Evolutionary conservation across 2,888 invertebrate species (phyloP), one percentile per base, ranked within the genome.

Genomic region (Gisinianus flammeolus): DNA sequence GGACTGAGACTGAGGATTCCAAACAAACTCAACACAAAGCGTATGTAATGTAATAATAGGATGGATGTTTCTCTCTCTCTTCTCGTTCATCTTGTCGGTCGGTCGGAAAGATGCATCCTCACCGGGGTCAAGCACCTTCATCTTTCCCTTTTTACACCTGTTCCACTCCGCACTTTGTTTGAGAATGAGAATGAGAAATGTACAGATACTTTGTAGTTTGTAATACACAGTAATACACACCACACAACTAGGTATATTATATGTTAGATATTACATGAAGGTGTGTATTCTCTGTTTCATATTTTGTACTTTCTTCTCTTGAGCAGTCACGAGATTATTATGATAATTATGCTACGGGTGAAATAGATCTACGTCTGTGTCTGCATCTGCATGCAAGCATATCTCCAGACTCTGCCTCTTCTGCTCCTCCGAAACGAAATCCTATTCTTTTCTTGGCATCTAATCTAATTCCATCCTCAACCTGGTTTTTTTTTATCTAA

Each of bases 81-180:
- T 44, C 44, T 44, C 19, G 44, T 44, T 44, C 44, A 44, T 44
- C 16, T 19, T 44, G 44, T 44, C 44, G 44, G 44, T 8, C 35
- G 35, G 35, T 16, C 44, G 16, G 44, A 44, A 12, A 44, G 44
- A 44, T 44, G 44, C 44, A 44, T 44, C 8, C 44, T 4, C 3
- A 26, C 52, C 24, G 74, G 74, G 74, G 74, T 74, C 74, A 74
- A 74, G 74, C 74, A 74, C 74, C 74, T 74, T 33, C 64, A 74
- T 74, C 66, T 28, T 67, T 24, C 28, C 44, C 26, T 74, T 64
- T 74, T 31, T 31, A 19, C 19, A 28, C 26, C 10, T 35, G 52
- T 19, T 70, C 52, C 31, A 31, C 31, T 71, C 56, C 28, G 3
- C 24, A 10, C 71, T 71, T 33, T 30, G 33, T 66, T 16, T 26